phyloP scores from a whole-genome alignment of 2,797 vertebrate genomes.

The Dallia pectoralis region DNA sequence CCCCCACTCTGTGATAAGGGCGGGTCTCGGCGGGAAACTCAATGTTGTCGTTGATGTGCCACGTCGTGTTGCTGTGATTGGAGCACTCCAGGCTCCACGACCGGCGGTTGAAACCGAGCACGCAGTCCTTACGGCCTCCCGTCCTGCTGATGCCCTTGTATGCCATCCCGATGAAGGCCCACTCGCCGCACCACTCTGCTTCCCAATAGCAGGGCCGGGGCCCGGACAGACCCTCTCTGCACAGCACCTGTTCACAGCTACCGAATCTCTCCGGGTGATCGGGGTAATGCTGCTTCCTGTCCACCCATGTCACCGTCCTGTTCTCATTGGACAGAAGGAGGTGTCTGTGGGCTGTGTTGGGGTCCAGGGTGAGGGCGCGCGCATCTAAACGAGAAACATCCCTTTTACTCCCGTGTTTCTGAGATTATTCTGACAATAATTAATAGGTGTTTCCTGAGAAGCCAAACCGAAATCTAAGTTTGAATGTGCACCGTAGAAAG shows the following conservation, averaged over 20 bases:
- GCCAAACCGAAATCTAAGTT: too few relatives aligned
- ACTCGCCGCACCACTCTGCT: slow-evolving; percentile 5
- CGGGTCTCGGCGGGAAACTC: neutral
- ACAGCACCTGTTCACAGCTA: slow-evolving; percentile 2
- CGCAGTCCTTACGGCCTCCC: slow-evolving; percentile 12
- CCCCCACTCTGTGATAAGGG: neutral
- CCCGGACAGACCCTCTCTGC: neutral
- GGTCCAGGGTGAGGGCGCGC: neutral
- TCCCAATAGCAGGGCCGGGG: slow-evolving; percentile 17
- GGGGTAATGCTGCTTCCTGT: neutral
- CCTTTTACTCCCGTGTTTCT: neutral
- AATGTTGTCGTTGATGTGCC: slow-evolving; percentile 8
- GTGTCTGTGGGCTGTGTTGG: neutral
- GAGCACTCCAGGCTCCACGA: slow-evolving; percentile 14
- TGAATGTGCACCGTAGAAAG: too few relatives aligned
- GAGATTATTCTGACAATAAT: neutral
- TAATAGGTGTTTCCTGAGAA: too few relatives aligned
- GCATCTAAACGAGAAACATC: neutral
- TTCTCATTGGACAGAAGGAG: neutral
- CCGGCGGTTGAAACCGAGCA: slow-evolving; percentile 26
- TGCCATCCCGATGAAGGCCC: slow-evolving; percentile 4
- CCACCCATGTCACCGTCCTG: neutral
- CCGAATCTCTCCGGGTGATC: neutral
- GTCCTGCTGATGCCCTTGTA: slow-evolving; percentile 21
- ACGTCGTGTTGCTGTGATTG: neutral